These are phyloP conservation scores for Callosobruchus maculatus DNA, from an alignment of 2,888 invertebrate genomes.

Conservation along the genomic window DNA sequence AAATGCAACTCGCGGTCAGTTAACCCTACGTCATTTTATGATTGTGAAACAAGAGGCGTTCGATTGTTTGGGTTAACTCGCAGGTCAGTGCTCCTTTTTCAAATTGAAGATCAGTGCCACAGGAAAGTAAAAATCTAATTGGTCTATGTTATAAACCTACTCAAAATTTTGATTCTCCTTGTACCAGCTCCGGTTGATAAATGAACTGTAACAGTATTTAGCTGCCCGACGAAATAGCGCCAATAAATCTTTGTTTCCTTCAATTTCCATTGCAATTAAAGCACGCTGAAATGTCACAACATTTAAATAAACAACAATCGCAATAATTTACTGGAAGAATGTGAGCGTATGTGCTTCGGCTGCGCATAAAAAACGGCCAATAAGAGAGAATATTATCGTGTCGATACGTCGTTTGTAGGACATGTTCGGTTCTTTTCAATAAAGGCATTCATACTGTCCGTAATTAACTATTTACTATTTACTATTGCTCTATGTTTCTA, in stretches of 20 bases:
- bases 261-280: slow-evolving; percentile 5
- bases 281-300: slow-evolving; percentile 9
- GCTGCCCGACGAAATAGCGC: background rate
- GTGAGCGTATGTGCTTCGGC: background rate
- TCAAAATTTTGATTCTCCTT: background rate
- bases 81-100: too few relatives aligned
- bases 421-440: background rate
- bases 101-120: too few relatives aligned
- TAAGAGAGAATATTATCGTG: background rate
- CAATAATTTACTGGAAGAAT: slow-evolving; percentile 14
- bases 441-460: background rate
- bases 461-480: too few relatives aligned
- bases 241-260: background rate
- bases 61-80: too few relatives aligned
- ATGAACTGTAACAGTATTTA: background rate
- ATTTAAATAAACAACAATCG: slow-evolving; percentile 11
- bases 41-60: too few relatives aligned
- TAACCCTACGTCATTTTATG: too few relatives aligned
- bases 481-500: background rate
- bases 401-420: background rate
- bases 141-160: too few relatives aligned
- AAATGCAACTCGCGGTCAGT: too few relatives aligned
- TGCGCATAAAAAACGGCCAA: background rate
- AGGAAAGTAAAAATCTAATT: too few relatives aligned
- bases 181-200: background rate